Evolutionary conservation across 2,113 vertebrate species (phyloP).

Genomic region (Bothrops jararaca): DNA sequence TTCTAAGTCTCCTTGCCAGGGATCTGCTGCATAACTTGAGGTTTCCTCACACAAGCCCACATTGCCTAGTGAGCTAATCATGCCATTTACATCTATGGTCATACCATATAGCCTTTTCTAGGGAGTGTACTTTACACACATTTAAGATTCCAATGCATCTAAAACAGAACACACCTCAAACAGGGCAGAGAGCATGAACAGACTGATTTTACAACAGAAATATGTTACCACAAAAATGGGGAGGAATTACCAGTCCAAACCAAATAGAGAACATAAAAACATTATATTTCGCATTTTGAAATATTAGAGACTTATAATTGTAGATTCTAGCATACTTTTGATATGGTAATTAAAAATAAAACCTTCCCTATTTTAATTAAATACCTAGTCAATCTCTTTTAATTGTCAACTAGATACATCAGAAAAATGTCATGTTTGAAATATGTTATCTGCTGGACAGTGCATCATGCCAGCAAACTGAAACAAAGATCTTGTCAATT

Average conservation of each 20-base stretch:
- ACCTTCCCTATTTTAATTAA: background rate
- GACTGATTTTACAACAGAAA: background rate
- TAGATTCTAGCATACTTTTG: background rate
- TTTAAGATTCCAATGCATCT: background rate
- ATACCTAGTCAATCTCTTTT: background rate
- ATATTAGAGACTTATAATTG: slow-evolving; percentile 16
- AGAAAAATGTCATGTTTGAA: background rate
- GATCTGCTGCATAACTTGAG: background rate
- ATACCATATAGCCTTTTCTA: background rate
- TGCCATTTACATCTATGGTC: background rate
- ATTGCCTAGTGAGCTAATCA: background rate
- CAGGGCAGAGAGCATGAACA: background rate
- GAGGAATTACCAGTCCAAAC: background rate
- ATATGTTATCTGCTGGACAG: background rate
- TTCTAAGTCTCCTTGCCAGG: background rate
- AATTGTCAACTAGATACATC: background rate
- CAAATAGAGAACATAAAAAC: slow-evolving; percentile 8
- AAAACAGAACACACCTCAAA: slow-evolving; percentile 8
- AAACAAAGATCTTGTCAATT: background rate
- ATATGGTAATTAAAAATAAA: slow-evolving; percentile 3
- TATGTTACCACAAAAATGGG: slow-evolving; percentile 4
- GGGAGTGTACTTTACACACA: background rate
- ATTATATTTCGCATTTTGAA: background rate
- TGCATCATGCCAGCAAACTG: background rate
- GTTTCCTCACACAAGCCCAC: background rate